Percentiles rank a stretch among this genome's conserved stretches.
These are phyloP conservation scores for Poeciliopsis presidionis DNA, from an alignment of 2,797 vertebrate genomes.

Conservation along the genomic window DNA sequence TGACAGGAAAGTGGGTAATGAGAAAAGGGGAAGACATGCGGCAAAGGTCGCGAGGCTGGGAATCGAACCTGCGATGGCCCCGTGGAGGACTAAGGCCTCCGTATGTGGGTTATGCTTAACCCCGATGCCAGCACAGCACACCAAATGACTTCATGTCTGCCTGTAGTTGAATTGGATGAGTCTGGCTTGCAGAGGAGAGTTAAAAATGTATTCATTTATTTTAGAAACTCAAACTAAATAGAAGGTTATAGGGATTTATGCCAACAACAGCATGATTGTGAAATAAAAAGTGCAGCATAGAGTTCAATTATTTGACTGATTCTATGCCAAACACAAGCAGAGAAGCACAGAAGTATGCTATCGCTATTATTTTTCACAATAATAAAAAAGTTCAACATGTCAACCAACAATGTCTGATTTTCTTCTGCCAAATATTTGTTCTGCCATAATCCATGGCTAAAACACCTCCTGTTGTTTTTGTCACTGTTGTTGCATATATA, in stretches of 20 bases:
- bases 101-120: too few species aligned
- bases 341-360: not conserved
- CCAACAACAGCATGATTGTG: not conserved
- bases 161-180: conserved; percentile 1
- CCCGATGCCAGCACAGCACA: too few species aligned
- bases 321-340: too few species aligned
- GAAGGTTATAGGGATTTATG: not conserved
- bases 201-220: not conserved
- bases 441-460: not conserved
- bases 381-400: not conserved
- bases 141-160: not conserved
- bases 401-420: not conserved
- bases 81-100: too few species aligned
- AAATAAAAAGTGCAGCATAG: not conserved
- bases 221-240: not conserved
- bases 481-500: not conserved
- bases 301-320: too few species aligned
- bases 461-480: not conserved
- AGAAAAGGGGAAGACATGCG: too few species aligned
- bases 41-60: too few species aligned
- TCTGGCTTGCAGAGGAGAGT: not conserved
- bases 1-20: too few species aligned
- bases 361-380: not conserved
- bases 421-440: not conserved
- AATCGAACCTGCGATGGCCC: too few species aligned